Evolutionary conservation across 2,888 invertebrate species (phyloP), one percentile per base, ranked within the genome.

Genomic region (Watsonalla binaria): DNA sequence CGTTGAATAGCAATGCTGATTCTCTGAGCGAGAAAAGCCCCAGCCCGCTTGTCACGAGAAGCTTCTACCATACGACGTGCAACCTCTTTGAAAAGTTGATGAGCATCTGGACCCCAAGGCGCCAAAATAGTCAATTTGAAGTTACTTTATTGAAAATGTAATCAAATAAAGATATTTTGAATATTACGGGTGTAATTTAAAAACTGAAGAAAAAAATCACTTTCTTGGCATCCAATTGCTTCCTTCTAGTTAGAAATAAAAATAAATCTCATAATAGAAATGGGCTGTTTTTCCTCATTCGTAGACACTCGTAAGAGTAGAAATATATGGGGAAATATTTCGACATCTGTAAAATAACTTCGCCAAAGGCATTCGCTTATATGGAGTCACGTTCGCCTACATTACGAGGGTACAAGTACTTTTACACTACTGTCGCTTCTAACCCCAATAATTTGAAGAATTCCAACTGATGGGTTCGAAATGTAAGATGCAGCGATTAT

Each of bases 371-470:
- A 42, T 42, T 46, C 15, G 14, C n/a, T 35, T 37, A 37, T 14
- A 49, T 49, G 37, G 14, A 14, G 37, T 49, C 49, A 49, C 49
- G 49, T 15, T 39, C 42, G 42, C 11, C 37, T 49, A 5, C 8
- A 39, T 15, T 49, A 49, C 37, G 14, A 49, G 49, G 39, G 49
- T 49, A n/a, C 14, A 11, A 49, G 39, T 49, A 49, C 49, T 48
- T 37, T n/a, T 49, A 49, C 49, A 49, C 49, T 49, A 49, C 49
- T 49, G 39, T 37, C 49, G 14, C 33, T 49, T 49, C 14, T 49
- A 49, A 49, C 49, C 49, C 49, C 49, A 49, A 49, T 49, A 49
- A 49, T 49, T 49, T 49, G 39, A 37, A 49, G 37, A 35, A 49
- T 49, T 49, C 37, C 37, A 14, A 37, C 13, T 9, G n/a, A 0